phyloP scores from a whole-genome alignment of 2,797 vertebrate genomes.

The Mormyrus hasselquistii region DNA sequence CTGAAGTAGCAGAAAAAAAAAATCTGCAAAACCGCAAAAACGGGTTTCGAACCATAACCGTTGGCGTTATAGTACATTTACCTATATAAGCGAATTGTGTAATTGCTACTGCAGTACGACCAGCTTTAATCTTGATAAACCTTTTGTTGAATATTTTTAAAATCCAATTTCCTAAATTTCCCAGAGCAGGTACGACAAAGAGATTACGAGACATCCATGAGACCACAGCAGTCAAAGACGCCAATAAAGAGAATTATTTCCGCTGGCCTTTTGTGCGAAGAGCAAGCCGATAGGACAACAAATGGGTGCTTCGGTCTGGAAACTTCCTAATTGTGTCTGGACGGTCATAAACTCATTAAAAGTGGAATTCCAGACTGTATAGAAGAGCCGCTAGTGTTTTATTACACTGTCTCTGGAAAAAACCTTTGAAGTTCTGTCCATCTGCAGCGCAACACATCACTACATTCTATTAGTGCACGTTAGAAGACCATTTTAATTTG shows the following conservation, averaged over 20 bases:
- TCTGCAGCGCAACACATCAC: conserved; percentile 83
- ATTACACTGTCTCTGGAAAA: conserved; percentile 81
- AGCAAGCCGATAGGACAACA: conserved; percentile 79
- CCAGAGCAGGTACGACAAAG: conserved; percentile 57
- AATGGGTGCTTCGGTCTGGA: conserved; percentile 90
- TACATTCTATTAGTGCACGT: conserved; percentile 44
- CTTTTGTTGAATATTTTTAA: neutral
- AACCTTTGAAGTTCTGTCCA: conserved; percentile 90
- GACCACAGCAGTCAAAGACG: conserved; percentile 56
- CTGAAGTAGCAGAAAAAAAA: neutral
- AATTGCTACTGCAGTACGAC: neutral
- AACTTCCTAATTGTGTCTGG: conserved; percentile 93
- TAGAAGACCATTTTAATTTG: neutral
- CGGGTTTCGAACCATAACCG: neutral
- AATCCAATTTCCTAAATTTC: neutral
- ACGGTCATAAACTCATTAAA: conserved; percentile 96
- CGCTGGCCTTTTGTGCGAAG: conserved; percentile 76
- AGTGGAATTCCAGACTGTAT: conserved; percentile 94
- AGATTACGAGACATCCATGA: conserved; percentile 56
- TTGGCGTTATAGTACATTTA: neutral
- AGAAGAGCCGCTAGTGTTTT: conserved; percentile 82
- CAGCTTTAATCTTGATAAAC: neutral
- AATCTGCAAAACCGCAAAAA: neutral
- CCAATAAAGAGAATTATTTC: conserved; percentile 93
- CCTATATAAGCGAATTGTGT: neutral